Evolutionary conservation across 2,113 vertebrate species (phyloP).

Genomic region (Calidris pugnax): DNA sequence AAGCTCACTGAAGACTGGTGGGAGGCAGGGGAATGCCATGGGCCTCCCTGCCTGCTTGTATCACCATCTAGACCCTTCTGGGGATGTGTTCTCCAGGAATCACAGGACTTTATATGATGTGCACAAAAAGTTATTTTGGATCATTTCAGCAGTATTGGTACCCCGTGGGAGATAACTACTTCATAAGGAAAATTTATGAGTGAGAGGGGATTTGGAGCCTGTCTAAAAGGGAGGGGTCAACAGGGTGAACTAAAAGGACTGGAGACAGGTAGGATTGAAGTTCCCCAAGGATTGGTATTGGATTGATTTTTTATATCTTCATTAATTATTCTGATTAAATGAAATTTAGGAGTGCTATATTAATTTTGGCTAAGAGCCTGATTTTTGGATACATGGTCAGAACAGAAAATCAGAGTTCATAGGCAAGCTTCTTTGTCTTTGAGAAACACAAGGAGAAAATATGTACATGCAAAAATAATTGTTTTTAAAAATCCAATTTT

Average conservation of each 20-base stretch:
- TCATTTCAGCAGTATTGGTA: neutral
- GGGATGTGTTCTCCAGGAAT: neutral
- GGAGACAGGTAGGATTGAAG: neutral
- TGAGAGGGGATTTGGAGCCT: neutral
- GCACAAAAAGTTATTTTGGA: neutral
- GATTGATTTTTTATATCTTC: neutral
- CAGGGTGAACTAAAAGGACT: neutral
- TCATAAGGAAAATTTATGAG: neutral
- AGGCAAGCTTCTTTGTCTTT: neutral
- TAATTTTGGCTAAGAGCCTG: neutral
- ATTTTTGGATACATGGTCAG: neutral
- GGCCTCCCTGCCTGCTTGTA: neutral
- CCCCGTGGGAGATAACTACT: neutral
- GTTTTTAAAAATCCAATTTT: neutral
- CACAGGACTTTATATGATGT: rapidly evolving
- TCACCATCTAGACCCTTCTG: neutral
- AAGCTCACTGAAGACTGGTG: neutral
- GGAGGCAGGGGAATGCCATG: neutral
- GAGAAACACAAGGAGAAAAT: neutral
- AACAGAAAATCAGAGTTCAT: neutral
- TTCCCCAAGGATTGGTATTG: neutral
- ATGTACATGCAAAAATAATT: neutral
- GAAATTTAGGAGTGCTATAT: neutral
- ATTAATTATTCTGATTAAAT: neutral
- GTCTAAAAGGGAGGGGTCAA: neutral